Evolutionary conservation across 2,113 vertebrate species (phyloP).

Genomic region (Trochalopteron elliotii): DNA sequence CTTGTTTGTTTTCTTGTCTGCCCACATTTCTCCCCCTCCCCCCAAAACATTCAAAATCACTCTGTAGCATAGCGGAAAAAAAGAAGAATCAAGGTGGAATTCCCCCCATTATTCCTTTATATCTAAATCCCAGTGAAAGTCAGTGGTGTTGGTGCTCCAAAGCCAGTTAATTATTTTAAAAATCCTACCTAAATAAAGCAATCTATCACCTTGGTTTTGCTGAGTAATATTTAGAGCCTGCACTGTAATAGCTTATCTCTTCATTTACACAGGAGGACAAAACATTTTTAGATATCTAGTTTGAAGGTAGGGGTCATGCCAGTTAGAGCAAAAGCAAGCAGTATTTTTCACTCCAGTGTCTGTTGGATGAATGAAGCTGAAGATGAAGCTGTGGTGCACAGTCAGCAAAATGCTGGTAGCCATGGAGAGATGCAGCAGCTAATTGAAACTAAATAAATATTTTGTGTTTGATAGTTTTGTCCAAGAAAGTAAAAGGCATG

Average conservation of each 20-base stretch:
- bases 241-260: not conserved
- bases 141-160: not conserved
- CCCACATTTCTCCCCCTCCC: accelerated
- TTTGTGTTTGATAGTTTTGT: not conserved
- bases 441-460: not conserved
- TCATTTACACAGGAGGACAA: not conserved
- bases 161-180: not conserved
- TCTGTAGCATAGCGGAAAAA: not conserved
- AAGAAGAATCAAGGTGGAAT: not conserved
- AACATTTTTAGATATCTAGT: not conserved
- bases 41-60: not conserved
- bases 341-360: not conserved
- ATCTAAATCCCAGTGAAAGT: not conserved
- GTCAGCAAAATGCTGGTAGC: not conserved
- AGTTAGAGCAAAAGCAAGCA: not conserved
- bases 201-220: not conserved
- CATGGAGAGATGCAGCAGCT: slow-evolving; percentile 15
- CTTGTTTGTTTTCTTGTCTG: not conserved
- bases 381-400: not conserved
- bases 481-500: not conserved
- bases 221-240: not conserved
- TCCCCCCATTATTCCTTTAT: not conserved
- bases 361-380: not conserved
- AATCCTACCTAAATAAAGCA: not conserved
- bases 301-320: not conserved